phyloP scores from a whole-genome alignment of 2,888 invertebrate species.

The Drosophila paramelanica region DNA sequence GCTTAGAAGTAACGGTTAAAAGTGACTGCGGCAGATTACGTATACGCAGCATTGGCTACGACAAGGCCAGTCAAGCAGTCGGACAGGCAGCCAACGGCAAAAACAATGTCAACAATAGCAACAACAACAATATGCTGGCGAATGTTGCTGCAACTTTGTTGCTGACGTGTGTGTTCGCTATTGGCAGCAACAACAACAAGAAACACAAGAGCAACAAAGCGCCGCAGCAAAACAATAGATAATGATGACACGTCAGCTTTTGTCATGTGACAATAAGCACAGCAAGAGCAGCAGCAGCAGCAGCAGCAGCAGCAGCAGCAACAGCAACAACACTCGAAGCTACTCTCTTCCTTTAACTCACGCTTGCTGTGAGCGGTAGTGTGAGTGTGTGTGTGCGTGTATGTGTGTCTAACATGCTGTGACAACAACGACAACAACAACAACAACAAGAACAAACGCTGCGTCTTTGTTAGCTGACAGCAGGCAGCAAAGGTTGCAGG shows the following conservation, averaged over 20 bases:
- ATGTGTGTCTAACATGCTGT: constrained; percentile 32
- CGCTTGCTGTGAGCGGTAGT: neutral
- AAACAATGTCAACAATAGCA: constrained; percentile 45
- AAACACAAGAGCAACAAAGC: constrained; percentile 28
- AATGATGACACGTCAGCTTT: constrained; percentile 78
- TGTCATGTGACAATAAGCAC: constrained; percentile 72
- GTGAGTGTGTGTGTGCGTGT: neutral
- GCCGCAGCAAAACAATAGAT: constrained; percentile 63
- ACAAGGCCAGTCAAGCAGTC: constrained; percentile 27
- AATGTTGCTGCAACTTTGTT: constrained; percentile 68
- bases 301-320: constrained; percentile 41
- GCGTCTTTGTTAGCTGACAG: constrained; percentile 46
- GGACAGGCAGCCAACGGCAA: constrained; percentile 39
- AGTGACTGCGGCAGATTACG: constrained; percentile 36
- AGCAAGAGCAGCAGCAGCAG: constrained; percentile 34
- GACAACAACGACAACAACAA: constrained; percentile 40
- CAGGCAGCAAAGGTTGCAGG: constrained; percentile 9
- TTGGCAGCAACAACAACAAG: constrained; percentile 17
- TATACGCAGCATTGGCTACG: constrained; percentile 32
- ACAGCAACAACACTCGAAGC: constrained; percentile 46
- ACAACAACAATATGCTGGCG: constrained; percentile 20
- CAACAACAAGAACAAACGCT: constrained; percentile 27
- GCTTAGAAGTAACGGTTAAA: constrained; percentile 15
- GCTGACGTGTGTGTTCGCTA: constrained; percentile 45
- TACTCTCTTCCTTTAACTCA: constrained; percentile 40